Percentiles rank a stretch among this genome's conserved stretches.
Evolutionary conservation across 2,888 invertebrate genomes (phyloP).

Genomic region (Drosophila hawaiiensis): DNA sequence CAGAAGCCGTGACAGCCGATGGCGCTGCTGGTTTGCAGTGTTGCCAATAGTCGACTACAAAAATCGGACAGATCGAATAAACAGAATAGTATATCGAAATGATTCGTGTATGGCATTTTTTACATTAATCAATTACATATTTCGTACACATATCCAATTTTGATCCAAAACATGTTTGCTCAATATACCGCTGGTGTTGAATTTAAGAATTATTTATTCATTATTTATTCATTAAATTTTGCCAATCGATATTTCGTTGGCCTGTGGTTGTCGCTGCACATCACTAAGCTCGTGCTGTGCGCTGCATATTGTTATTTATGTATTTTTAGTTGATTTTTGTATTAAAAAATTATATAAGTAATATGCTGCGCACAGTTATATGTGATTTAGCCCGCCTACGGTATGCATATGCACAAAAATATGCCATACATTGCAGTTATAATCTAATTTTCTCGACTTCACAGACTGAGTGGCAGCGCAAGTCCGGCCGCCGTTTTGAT

Average conservation of each 20-base stretch:
- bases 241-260: conserved; percentile 10
- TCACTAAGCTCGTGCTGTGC: conserved; percentile 34
- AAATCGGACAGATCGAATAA: background rate
- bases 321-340: conserved; percentile 55
- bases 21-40: conserved; percentile 14
- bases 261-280: conserved; percentile 7
- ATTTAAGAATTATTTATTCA: too few relatives aligned
- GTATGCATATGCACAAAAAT: conserved; percentile 46
- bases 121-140: background rate
- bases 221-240: too few relatives aligned
- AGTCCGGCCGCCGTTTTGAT: conserved; percentile 50
- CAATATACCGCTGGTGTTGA: background rate
- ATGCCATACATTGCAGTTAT: background rate
- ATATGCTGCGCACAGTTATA: conserved; percentile 74
- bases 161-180: background rate
- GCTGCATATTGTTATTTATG: conserved; percentile 57
- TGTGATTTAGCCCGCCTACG: conserved; percentile 70
- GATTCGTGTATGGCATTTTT: background rate
- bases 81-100: background rate
- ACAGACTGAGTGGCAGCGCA: conserved; percentile 39
- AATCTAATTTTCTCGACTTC: conserved; percentile 11
- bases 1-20: conserved; percentile 26
- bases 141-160: background rate
- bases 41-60: conserved; percentile 1
- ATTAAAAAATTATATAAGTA: conserved; percentile 70